Conservation (phyloP, 2,113 vertebrate genomes). For the Trichechus manatus region DNA sequence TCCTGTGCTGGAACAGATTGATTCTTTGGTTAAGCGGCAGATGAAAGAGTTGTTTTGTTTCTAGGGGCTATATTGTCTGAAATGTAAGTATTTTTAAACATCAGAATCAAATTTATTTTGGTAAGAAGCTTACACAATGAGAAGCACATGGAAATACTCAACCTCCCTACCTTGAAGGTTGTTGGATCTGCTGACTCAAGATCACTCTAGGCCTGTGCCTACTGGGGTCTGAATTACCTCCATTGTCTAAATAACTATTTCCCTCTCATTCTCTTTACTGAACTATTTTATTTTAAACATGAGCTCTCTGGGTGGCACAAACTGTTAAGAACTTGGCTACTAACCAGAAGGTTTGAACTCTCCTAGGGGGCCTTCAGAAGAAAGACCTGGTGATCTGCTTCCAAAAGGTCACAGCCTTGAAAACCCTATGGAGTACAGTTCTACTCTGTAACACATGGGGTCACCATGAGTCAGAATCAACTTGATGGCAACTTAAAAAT, state of each 20-base stretch:
- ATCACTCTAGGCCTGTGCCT: neutral
- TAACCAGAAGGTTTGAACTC: too few species aligned
- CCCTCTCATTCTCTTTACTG: neutral
- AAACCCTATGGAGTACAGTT: too few species aligned
- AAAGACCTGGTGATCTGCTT: too few species aligned
- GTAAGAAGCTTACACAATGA: neutral
- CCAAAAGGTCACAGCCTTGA: too few species aligned
- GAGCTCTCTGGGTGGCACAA: too few species aligned
- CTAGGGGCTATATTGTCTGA: neutral
- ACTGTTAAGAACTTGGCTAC: too few species aligned
- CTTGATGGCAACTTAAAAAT: too few species aligned
- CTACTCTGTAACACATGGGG: too few species aligned
- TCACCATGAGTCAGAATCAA: too few species aligned
- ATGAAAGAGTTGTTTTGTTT: constrained; percentile 29
- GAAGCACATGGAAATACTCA: neutral
- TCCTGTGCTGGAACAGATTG: neutral
- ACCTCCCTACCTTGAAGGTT: neutral
- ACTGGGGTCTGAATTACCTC: neutral
- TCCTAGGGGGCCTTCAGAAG: too few species aligned
- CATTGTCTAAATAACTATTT: neutral
- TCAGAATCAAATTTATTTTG: neutral
- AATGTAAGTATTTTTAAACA: neutral
- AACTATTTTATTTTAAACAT: neutral
- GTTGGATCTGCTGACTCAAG: neutral
- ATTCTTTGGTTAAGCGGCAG: neutral